phyloP scores from a whole-genome alignment of 2,797 vertebrate species.

The Bufotes viridis region DNA sequence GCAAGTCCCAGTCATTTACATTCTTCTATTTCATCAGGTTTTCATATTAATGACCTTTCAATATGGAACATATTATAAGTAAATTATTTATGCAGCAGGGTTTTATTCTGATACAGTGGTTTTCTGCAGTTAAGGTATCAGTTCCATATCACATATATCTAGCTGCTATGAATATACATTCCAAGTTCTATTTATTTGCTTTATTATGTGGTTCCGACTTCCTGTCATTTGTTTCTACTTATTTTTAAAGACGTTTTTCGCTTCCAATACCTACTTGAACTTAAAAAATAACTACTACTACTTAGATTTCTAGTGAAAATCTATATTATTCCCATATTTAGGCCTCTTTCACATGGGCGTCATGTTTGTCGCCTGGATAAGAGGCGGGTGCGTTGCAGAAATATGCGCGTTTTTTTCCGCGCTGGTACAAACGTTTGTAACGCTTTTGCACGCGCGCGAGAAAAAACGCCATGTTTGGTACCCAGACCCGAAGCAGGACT shows the following conservation, averaged over 20 bases:
- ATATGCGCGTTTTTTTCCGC: no score
- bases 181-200: slow-evolving; percentile 42
- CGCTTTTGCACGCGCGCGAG: no score
- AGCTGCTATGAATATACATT: slow-evolving; percentile 41
- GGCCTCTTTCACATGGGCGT: no score
- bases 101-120: slow-evolving; percentile 27
- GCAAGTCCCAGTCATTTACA: not conserved
- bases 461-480: no score
- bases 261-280: slow-evolving; percentile 20
- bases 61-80: slow-evolving; percentile 9
- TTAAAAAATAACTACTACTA: not conserved
- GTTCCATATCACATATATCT: slow-evolving; percentile 38
- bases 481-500: no score
- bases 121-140: slow-evolving; percentile 13
- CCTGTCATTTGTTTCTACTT: slow-evolving; percentile 59
- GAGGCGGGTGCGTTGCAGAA: no score
- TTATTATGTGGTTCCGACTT: slow-evolving; percentile 44
- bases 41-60: slow-evolving; percentile 2
- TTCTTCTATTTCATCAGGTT: not conserved
- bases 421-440: no score
- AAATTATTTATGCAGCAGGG: slow-evolving; percentile 8
- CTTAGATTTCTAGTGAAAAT: not conserved
- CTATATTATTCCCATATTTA: not conserved
- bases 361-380: no score
- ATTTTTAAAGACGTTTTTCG: slow-evolving; percentile 21